A percentile compares a stretch with the other conserved stretches of the same genome.
phyloP scores from a whole-genome alignment of 1,140 invertebrate genomes.

The Pseudomyrmex sp. region DNA sequence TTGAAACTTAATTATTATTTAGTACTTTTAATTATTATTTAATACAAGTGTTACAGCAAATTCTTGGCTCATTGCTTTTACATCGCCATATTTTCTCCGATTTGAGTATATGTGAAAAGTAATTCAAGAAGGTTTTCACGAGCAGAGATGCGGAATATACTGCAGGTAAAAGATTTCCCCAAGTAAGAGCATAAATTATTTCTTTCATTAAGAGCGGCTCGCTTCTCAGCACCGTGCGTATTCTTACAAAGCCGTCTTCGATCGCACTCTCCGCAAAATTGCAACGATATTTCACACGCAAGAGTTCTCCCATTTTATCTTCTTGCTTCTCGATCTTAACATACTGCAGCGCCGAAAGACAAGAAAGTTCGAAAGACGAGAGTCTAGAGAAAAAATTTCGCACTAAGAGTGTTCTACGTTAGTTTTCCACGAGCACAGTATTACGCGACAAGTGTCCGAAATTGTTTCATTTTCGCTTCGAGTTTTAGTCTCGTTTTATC shows the following conservation, averaged over 20 bases:
- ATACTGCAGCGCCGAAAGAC: not conserved
- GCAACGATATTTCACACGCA: constrained; percentile 41
- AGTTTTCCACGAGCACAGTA: not conserved
- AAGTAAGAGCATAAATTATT: constrained; percentile 52
- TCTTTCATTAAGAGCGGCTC: constrained; percentile 47
- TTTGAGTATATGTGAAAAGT: not conserved
- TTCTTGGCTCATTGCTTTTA: no score
- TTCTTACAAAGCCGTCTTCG: constrained; percentile 29
- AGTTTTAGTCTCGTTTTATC: no score
- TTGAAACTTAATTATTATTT: no score
- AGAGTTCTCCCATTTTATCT: not conserved
- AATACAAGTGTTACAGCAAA: no score
- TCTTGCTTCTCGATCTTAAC: constrained; percentile 24
- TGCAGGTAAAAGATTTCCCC: not conserved
- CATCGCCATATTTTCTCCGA: not conserved
- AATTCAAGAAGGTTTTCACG: not conserved
- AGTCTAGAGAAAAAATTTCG: not conserved
- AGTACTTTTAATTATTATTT: no score
- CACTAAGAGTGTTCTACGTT: not conserved
- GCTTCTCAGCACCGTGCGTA: constrained; percentile 28
- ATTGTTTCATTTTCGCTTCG: not conserved
- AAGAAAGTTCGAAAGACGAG: constrained; percentile 11
- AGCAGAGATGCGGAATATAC: not conserved
- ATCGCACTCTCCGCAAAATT: constrained; percentile 32
- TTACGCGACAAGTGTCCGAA: not conserved